Evolutionary conservation across 2,888 invertebrate genomes (phyloP), one percentile per base, ranked within the genome.

Genomic region (Arrhopalites spinosus): DNA sequence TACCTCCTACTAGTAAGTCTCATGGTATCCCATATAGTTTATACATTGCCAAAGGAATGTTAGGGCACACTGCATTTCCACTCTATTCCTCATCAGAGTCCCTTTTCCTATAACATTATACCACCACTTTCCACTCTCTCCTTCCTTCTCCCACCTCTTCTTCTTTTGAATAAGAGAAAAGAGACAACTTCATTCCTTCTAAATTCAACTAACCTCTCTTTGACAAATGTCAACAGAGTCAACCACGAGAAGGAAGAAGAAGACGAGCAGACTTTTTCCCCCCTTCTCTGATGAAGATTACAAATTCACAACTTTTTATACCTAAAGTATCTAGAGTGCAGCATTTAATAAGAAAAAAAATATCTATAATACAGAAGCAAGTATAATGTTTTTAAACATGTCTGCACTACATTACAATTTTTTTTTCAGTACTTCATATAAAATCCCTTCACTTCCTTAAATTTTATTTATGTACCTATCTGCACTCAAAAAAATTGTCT

Each of bases 171-270:
- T 20, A 23, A 59, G 59, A 36, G 59, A 27, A 59, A 59, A 25
- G 25, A 27, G 15, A 59, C 23, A 25, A 59, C 25, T 59, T 59
- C 50, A 8, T 50, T n/a, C 8, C 50, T 61, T 61, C 64, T 64
- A 17, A 43, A 27, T 25, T 61, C 27, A 13, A 64, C 64, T 64
- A 29, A 64, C 30, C 64, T 64, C 36, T 29, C 43, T 64, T 64
- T 64, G 36, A 64, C n/a, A 64, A 64, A 64, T 64, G 64, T 43
- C 64, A 64, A 64, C 36, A 30, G 3, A 64, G 64, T 64, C 43
- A 64, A 64, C 30, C 64, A 64, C 64, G 43, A 64, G 43, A 36
- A 64, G 36, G 64, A 36, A 36, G 61, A n/a, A n/a, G n/a, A n/a
- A n/a, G n/a, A n/a, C n/a, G n/a, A 64, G 43, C 64, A 64, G 20